Percentiles rank a stretch among this genome's conserved stretches.
phyloP scores from a whole-genome alignment of 2,888 invertebrate species.

The Neoscelio sp. region DNA sequence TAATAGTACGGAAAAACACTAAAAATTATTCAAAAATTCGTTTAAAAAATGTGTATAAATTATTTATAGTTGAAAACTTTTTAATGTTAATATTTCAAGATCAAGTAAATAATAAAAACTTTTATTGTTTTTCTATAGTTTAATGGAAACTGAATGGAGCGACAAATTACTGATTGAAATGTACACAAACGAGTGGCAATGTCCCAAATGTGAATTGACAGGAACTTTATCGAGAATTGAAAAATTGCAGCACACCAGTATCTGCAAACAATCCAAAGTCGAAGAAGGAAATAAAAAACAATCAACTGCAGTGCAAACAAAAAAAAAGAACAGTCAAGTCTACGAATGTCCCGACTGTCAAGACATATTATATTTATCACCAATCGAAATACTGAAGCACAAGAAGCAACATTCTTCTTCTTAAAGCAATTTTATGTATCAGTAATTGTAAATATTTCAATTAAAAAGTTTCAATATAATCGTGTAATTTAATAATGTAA shows the following conservation, averaged over 20 bases:
- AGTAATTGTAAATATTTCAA: neutral
- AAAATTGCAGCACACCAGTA: constrained; percentile 88
- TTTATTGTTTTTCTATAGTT: constrained; percentile 82
- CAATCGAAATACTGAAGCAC: constrained; percentile 94
- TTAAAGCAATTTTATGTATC: constrained; percentile 3
- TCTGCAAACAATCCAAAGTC: constrained; percentile 77
- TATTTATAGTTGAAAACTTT: no score
- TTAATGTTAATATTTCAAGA: no score
- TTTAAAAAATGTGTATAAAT: no score
- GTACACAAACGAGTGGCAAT: constrained; percentile 88
- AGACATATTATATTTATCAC: constrained; percentile 88
- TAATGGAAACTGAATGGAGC: constrained; percentile 89
- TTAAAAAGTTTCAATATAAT: no score
- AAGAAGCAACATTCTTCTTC: constrained; percentile 85
- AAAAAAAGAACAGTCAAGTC: constrained; percentile 85
- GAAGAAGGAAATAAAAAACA: constrained; percentile 73
- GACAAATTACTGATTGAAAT: constrained; percentile 86
- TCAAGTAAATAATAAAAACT: neutral
- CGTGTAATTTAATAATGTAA: no score
- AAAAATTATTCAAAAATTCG: no score
- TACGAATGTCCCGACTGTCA: constrained; percentile 91
- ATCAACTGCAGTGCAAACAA: constrained; percentile 68
- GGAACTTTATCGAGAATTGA: constrained; percentile 88
- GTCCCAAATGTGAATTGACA: constrained; percentile 88
- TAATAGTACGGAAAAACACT: no score